Percentiles rank a stretch among this genome's conserved stretches.
Evolutionary conservation across 2,888 invertebrate species (phyloP).

Genomic region (Geophilus truncorum): DNA sequence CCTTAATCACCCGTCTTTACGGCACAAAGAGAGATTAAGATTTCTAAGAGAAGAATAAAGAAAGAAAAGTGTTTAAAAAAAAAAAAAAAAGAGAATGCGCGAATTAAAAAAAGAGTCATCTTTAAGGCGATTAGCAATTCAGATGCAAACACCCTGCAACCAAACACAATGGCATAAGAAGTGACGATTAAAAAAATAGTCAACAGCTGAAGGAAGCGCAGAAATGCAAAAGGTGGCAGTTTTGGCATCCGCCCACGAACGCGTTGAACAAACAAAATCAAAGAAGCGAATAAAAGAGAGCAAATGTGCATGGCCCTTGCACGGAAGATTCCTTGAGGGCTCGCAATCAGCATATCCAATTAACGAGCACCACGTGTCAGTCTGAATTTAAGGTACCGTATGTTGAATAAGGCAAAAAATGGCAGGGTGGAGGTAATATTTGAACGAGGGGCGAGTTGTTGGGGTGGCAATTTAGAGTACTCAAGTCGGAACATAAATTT

Average conservation of each 20-base stretch:
- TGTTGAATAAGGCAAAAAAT: not conserved
- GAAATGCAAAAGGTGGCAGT: not conserved
- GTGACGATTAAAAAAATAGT: not conserved
- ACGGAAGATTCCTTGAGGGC: not conserved
- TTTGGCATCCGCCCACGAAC: not conserved
- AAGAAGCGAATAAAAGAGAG: not conserved
- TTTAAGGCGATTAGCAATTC: not conserved
- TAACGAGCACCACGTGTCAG: not conserved
- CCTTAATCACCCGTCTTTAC: not conserved
- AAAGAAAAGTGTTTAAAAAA: not conserved
- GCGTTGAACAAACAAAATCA: not conserved
- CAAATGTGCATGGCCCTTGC: not conserved
- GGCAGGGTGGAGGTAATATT: not conserved
- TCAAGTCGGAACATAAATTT: not conserved
- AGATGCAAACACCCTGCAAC: not conserved
- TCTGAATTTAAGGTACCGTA: not conserved
- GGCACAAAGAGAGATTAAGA: not conserved
- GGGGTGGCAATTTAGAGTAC: not conserved
- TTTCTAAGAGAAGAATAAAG: not conserved
- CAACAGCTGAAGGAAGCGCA: not conserved
- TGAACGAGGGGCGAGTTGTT: not conserved
- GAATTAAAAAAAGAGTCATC: not conserved
- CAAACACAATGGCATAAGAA: not conserved
- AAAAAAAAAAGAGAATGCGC: not conserved
- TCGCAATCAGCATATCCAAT: not conserved